Conservation (phyloP, 2,113 vertebrate genomes). For the Pygoscelis adeliae region DNA sequence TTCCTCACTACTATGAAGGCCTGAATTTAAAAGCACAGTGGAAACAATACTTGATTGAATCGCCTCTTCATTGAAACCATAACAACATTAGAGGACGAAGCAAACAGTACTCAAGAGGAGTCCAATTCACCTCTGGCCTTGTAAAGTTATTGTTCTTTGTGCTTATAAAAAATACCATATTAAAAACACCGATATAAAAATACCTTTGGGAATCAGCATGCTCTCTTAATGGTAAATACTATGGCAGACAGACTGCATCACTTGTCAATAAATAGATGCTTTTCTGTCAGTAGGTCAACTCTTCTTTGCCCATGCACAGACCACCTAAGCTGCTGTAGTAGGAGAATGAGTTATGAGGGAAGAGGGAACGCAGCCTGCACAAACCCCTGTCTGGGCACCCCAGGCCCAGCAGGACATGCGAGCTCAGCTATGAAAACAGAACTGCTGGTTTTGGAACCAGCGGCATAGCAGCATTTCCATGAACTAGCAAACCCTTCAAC, state of each 20-base stretch:
- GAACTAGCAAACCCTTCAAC: not conserved
- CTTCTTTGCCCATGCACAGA: not conserved
- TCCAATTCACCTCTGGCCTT: not conserved
- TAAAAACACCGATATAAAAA: not conserved
- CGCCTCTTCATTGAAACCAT: not conserved
- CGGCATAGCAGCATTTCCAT: not conserved
- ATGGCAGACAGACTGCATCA: not conserved
- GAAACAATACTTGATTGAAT: not conserved
- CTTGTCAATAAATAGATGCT: not conserved
- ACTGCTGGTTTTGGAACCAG: not conserved
- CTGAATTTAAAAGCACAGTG: not conserved
- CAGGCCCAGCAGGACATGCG: rapidly evolving
- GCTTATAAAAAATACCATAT: not conserved
- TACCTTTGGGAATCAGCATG: not conserved
- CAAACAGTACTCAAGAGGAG: not conserved
- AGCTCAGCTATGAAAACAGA: not conserved
- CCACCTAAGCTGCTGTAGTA: not conserved
- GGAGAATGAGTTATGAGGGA: not conserved
- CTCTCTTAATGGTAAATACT: not conserved
- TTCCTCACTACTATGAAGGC: not conserved
- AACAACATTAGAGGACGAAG: not conserved
- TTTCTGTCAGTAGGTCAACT: not conserved
- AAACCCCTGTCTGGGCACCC: not conserved
- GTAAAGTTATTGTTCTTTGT: not conserved
- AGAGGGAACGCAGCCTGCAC: not conserved